phyloP scores from a whole-genome alignment of 2,888 invertebrate genomes.

The Xestia ashworthii region DNA sequence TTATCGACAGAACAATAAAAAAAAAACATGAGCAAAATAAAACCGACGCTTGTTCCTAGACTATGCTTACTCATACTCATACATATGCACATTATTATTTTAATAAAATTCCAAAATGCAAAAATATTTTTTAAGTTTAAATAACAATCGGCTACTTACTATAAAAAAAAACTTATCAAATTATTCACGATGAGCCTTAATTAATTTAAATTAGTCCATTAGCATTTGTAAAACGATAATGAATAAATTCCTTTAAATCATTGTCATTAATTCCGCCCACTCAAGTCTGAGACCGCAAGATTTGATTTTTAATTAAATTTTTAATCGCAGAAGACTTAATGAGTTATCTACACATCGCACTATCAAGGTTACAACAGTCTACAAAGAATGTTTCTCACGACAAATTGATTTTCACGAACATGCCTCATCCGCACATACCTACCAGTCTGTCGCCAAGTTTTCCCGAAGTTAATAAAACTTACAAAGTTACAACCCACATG shows the following conservation, averaged over 20 bases:
- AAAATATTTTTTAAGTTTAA: neutral
- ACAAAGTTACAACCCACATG: neutral
- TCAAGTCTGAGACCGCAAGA: neutral
- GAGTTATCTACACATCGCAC: neutral
- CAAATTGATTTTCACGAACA: conserved; percentile 27
- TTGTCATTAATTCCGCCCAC: conserved; percentile 4
- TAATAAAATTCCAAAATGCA: neutral
- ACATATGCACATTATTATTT: neutral
- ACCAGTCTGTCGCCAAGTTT: conserved; percentile 10
- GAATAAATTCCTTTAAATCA: conserved; percentile 29
- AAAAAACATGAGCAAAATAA: conserved; percentile 19
- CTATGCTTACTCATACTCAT: neutral
- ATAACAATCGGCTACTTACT: conserved; percentile 1
- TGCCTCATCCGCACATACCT: conserved; percentile 2
- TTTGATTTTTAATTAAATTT: neutral
- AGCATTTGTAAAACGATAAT: conserved; percentile 25
- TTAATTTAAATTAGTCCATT: conserved; percentile 48
- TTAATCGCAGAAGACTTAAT: neutral
- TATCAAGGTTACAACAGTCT: neutral
- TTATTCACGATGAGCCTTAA: conserved; percentile 12
- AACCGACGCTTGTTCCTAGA: neutral
- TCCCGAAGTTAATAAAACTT: conserved; percentile 51
- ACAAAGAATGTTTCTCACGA: conserved; percentile 4
- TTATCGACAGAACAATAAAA: conserved; percentile 33
- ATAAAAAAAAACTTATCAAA: neutral